phyloP scores from a whole-genome alignment of 2,113 vertebrate genomes.

The Callionymus lyra region DNA sequence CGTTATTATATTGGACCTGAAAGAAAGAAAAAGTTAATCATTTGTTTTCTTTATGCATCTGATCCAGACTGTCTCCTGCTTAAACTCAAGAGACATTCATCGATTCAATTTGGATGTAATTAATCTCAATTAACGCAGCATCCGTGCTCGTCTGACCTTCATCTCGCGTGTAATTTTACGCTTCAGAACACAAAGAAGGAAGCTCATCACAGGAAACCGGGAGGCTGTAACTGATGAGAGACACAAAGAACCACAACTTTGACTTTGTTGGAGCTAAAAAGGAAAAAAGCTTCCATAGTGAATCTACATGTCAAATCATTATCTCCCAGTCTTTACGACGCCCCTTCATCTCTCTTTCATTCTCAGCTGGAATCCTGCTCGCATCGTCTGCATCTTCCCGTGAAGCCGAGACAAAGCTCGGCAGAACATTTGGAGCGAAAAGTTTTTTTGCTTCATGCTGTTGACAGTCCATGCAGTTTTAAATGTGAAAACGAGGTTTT shows the following conservation, averaged over 20 bases:
- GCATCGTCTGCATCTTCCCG: slow-evolving; percentile 6
- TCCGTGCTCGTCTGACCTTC: slow-evolving; percentile 30
- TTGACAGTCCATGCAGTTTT: slow-evolving; percentile 37
- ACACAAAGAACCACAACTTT: no score
- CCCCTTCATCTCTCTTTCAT: slow-evolving; percentile 8
- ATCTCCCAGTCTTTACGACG: background rate
- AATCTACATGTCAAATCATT: no score
- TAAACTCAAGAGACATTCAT: slow-evolving; percentile 4
- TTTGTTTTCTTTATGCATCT: no score
- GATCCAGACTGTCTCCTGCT: no score
- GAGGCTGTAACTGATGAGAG: slow-evolving; percentile 1
- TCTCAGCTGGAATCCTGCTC: slow-evolving; percentile 4
- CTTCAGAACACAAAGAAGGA: slow-evolving; percentile 9
- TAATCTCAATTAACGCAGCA: slow-evolving; percentile 39
- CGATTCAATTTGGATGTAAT: slow-evolving; percentile 29
- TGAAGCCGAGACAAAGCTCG: background rate
- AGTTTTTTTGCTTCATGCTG: slow-evolving; percentile 14
- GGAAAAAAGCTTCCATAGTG: no score
- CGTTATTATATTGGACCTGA: no score
- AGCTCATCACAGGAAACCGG: slow-evolving; percentile 4
- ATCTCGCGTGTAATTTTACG: slow-evolving; percentile 9
- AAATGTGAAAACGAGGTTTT: slow-evolving; percentile 1
- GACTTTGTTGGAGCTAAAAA: no score
- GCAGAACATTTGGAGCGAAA: slow-evolving; percentile 28
- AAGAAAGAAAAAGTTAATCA: no score